Evolutionary conservation across 2,888 invertebrate species (phyloP).

Genomic region (Apeira syringaria): DNA sequence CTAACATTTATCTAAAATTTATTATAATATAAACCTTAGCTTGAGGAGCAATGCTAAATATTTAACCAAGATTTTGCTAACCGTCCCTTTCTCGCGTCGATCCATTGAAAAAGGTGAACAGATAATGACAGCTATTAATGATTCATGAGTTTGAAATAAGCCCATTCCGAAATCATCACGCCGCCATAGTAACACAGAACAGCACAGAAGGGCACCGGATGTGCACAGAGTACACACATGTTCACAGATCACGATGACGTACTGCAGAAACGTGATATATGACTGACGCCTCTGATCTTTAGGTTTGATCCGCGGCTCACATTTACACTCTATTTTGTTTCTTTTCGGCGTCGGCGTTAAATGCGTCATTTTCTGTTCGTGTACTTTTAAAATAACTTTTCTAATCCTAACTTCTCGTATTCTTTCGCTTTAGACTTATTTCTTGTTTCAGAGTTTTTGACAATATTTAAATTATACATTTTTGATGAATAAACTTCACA

Average conservation of each 20-base stretch:
- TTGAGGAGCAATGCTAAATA: too few relatives aligned
- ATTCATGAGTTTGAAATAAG: constrained; percentile 12
- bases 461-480: too few relatives aligned
- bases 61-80: too few relatives aligned
- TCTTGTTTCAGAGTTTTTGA: too few relatives aligned
- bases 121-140: constrained; percentile 16
- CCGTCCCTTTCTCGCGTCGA: too few relatives aligned
- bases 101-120: constrained; percentile 1
- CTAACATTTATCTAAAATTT: too few relatives aligned
- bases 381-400: too few relatives aligned
- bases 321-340: constrained; percentile 34
- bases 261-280: constrained; percentile 57
- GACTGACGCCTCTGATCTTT: constrained; percentile 57
- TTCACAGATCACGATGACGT: constrained; percentile 44
- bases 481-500: too few relatives aligned
- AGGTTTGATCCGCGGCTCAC: constrained; percentile 42
- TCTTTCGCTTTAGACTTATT: too few relatives aligned
- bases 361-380: too few relatives aligned
- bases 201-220: constrained; percentile 53
- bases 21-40: too few relatives aligned
- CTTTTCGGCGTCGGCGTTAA: constrained; percentile 1
- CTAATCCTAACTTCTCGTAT: too few relatives aligned
- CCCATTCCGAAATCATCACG: constrained; percentile 23
- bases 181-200: constrained; percentile 26
- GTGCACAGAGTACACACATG: constrained; percentile 43